Base-by-base conservation (phyloP, 2,888 invertebrate species). In the Cheilosia grossa region DNA sequence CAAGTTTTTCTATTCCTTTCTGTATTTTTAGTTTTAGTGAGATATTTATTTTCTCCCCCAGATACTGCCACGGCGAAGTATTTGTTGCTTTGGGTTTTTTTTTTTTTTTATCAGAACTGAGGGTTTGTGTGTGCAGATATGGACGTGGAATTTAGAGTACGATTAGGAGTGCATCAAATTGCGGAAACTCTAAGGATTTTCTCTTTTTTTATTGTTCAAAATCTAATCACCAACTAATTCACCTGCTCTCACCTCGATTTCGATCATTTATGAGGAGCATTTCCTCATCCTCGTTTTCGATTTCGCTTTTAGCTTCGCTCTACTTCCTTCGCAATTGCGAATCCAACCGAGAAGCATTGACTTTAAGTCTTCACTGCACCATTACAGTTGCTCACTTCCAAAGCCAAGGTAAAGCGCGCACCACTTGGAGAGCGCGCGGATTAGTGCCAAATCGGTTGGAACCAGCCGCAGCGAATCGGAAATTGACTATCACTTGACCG, bases 401-500 rank as follows among this genome's bases (percentile, higher is more conserved):
- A 59, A 67, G 53, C 33, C 61, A 69, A 77, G 67, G 75, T 58
- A 33, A 59, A 27, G 13, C 59, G 13, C 51, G 33, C 33, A 17
- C 30, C 21, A 51, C 49, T 40, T 37, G 33, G 10, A 10, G 10
- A 9, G 9, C 3, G 10, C 15, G 17, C 37, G 77, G 70, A 69
- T 54, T 59, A 61, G 15, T 33, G 69, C 61, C 51, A 69, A 77
- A 69, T 59, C 67, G 30, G 37, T 66, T 75, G 30, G 30, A 30
- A 7, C 9, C 30, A 19, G 54, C 17, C 49, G n/a, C 21, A 54
- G 37, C 44, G 64, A 64, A 70, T 72, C 30, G 56, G 72, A 79
- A 58, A 72, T 72, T 72, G 47, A 72, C 54, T 56, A 79, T 17
- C 33, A 72, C 42, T 73, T 73, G 53, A 58, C 47, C 63, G 42